These are phyloP conservation scores for Aethes cnicana DNA, from an alignment of 2,888 invertebrate genomes.

Conservation along the genomic window DNA sequence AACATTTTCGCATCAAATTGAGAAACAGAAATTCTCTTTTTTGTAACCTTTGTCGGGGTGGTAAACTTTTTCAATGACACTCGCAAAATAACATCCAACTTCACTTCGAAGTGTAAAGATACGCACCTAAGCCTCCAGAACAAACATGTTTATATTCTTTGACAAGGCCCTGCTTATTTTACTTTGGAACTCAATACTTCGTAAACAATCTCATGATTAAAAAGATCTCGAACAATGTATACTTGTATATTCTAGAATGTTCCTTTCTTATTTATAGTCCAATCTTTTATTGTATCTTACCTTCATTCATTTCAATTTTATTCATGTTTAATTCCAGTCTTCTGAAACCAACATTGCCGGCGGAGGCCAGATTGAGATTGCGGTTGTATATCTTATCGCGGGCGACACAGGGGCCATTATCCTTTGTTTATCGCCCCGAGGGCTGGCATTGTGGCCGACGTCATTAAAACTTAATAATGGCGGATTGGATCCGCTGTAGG, in stretches of 20 bases:
- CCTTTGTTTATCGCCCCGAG: slow-evolving; percentile 64
- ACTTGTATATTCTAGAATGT: neutral
- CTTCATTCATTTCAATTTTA: slow-evolving; percentile 42
- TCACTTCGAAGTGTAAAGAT: too few relatives aligned
- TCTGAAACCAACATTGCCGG: slow-evolving; percentile 49
- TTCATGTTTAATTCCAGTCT: slow-evolving; percentile 54
- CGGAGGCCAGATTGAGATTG: slow-evolving; percentile 45
- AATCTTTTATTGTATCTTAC: slow-evolving; percentile 27
- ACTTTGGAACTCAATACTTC: too few relatives aligned
- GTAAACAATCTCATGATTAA: too few relatives aligned
- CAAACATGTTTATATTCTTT: too few relatives aligned
- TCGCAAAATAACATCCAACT: too few relatives aligned
- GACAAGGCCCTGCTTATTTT: too few relatives aligned
- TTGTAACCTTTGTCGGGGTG: too few relatives aligned
- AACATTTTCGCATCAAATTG: too few relatives aligned
- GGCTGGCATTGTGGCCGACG: slow-evolving; percentile 58
- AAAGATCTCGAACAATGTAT: too few relatives aligned
- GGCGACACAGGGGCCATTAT: slow-evolving; percentile 63
- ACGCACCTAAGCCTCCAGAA: too few relatives aligned
- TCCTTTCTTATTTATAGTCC: slow-evolving; percentile 17
- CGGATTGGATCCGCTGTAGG: slow-evolving; percentile 60
- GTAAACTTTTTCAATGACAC: too few relatives aligned
- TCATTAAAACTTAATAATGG: slow-evolving; percentile 78
- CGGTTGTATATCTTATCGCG: slow-evolving; percentile 67
- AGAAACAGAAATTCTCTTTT: too few relatives aligned